Conservation (phyloP, 2,888 invertebrate species). For the Drosophila picticornis region DNA sequence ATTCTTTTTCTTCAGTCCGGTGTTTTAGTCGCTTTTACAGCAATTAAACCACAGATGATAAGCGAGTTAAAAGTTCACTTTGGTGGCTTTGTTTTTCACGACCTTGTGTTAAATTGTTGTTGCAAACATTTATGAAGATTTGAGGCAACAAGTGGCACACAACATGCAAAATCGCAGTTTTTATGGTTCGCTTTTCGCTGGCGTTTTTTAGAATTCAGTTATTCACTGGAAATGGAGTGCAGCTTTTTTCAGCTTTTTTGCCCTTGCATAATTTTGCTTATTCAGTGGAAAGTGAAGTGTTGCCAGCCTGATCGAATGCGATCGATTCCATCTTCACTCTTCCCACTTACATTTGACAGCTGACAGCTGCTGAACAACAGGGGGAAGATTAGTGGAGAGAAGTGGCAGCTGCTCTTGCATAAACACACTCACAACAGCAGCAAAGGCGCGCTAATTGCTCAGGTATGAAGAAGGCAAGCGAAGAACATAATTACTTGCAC, state of each 20-base stretch:
- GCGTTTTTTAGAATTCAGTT: slow-evolving; percentile 30
- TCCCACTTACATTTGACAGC: slow-evolving; percentile 48
- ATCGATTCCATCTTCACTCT: slow-evolving; percentile 52
- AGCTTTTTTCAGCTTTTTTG: slow-evolving; percentile 34
- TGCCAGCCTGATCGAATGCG: slow-evolving; percentile 44
- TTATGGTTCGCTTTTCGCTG: slow-evolving; percentile 14
- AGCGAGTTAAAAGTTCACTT: slow-evolving; percentile 50
- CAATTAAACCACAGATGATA: slow-evolving; percentile 48
- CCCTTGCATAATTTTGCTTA: slow-evolving; percentile 10
- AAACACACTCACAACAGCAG: slow-evolving; percentile 20
- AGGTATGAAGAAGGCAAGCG: slow-evolving; percentile 68
- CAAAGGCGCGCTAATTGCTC: slow-evolving; percentile 71
- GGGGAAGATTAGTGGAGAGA: slow-evolving; percentile 8
- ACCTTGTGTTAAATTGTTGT: slow-evolving; percentile 69
- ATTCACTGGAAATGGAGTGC: slow-evolving; percentile 65
- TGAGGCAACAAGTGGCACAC: slow-evolving; percentile 62
- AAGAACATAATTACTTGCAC: slow-evolving; percentile 51
- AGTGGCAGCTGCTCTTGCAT: slow-evolving; percentile 54
- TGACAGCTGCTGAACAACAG: slow-evolving; percentile 52
- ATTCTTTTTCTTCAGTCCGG: slow-evolving; percentile 38
- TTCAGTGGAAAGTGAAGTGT: slow-evolving; percentile 33
- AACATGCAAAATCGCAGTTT: slow-evolving; percentile 32
- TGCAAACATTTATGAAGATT: slow-evolving; percentile 40
- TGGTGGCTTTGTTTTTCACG: slow-evolving; percentile 59
- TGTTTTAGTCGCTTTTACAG: slow-evolving; percentile 63